phyloP scores from a whole-genome alignment of 2,113 vertebrate genomes.

The Saimiri boliviensis region DNA sequence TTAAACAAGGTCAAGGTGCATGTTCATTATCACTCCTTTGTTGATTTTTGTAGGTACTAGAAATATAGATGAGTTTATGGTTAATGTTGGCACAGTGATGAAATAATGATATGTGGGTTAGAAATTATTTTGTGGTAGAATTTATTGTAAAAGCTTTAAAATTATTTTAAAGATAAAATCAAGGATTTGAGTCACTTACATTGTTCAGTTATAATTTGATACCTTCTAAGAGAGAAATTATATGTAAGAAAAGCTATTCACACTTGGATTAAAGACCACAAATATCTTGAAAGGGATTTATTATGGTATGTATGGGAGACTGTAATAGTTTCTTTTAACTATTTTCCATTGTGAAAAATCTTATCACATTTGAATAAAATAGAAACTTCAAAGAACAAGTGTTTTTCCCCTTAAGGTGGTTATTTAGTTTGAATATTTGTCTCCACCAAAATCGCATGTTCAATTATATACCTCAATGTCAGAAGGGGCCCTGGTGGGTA shows the following conservation, averaged over 20 bases:
- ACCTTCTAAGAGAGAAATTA: not conserved
- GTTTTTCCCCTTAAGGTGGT: not conserved
- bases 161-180: not conserved
- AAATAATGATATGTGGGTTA: not conserved
- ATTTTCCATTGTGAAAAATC: not conserved
- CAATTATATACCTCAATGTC: no score
- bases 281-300: not conserved
- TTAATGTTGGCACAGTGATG: not conserved
- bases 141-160: not conserved
- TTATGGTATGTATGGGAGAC: not conserved
- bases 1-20: not conserved
- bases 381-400: not conserved
- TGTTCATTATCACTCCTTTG: not conserved
- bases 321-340: not conserved
- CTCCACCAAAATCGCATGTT: no score
- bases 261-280: not conserved
- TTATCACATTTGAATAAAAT: slow-evolving; percentile 19
- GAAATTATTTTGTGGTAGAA: slow-evolving; percentile 27
- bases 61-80: not conserved
- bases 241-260: not conserved
- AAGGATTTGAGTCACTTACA: slow-evolving; percentile 30
- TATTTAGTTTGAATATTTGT: no score
- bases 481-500: no score
- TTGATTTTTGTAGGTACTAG: not conserved
- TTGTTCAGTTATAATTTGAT: slow-evolving; percentile 5